A percentile compares a stretch with the other conserved stretches of the same genome.
Conservation (phyloP, 1,140 invertebrate species). For the Lepidotrigona ventralis region DNA sequence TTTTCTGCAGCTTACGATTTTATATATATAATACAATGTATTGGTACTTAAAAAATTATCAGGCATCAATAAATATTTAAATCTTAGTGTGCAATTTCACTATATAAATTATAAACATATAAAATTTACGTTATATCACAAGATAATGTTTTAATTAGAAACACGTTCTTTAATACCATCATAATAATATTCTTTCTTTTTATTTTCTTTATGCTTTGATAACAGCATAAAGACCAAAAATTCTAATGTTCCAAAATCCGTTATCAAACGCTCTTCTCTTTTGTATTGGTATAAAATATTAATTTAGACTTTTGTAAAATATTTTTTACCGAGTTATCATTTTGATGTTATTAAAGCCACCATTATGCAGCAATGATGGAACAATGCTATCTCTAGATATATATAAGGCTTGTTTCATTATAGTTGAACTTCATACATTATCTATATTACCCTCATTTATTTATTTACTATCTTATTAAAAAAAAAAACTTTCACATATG, state of each 20-base stretch:
- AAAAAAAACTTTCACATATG: conserved; percentile 13
- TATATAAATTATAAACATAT: background rate
- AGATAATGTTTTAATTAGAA: background rate
- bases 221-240: background rate
- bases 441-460: background rate
- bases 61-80: background rate
- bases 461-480: background rate
- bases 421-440: background rate
- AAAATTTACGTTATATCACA: conserved; percentile 1
- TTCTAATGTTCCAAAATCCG: background rate
- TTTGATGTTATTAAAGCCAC: background rate
- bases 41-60: background rate
- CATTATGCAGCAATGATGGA: background rate
- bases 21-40: background rate
- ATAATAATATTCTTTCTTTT: background rate
- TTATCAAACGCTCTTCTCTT: background rate
- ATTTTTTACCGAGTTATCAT: background rate
- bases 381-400: conserved; percentile 1
- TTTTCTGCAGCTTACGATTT: background rate
- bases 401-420: conserved; percentile 5
- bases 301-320: background rate
- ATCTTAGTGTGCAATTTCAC: background rate
- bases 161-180: background rate
- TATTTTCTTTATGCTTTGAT: background rate
- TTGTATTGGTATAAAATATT: background rate